Base-by-base conservation (phyloP, 1,140 invertebrate species). In the Polypedilum vanderplanki region DNA sequence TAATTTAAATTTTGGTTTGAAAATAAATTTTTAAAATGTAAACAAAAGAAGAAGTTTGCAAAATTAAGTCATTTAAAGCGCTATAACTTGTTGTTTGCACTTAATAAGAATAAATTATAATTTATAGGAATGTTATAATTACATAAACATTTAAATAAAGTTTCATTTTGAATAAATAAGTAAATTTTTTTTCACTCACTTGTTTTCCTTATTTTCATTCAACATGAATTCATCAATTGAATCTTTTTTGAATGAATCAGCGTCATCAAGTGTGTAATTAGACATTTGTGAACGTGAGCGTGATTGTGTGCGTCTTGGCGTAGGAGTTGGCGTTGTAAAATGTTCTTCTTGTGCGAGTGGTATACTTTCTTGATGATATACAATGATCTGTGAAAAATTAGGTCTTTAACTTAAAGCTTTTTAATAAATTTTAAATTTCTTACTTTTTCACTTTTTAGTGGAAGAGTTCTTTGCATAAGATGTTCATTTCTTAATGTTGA, bases 241-340 rank as follows among this genome's bases (percentile, higher is more conserved):
- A 5, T 78, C 77, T 65, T 80, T 78, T 20, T 80, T 84, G 17
- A 87, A 78, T 1, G 90, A 91, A 74, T 91, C 89, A 3, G 89
- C 89, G 1, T 89, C 90, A 75, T 87, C 86, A 0, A 90, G 91
- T 1, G 89, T 90, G 18, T 89, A 84, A 75, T 91, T 89, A 0
- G 90, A 90, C 24, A 87, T 80, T 79, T 84, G 77, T 40, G 86
- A 85, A 77, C 83, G 79, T 67, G 79, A 17, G 77, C 75, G 24
- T 18, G 78, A 79, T 75, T 84, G 77, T 75, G 76, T 83, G 76
- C 76, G 83, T 46, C 79, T 83, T 17, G 82, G 85, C 76, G 82
- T 81, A 75, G 80, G 78, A 18, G 80, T 83, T 78, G 83, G 84
- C 75, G 81, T 84, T 77, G 81, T 84, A 57, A 78, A 85, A 76